These are phyloP conservation scores for Hydriomena furcata DNA, from an alignment of 2,888 invertebrate species.

Conservation along the genomic window DNA sequence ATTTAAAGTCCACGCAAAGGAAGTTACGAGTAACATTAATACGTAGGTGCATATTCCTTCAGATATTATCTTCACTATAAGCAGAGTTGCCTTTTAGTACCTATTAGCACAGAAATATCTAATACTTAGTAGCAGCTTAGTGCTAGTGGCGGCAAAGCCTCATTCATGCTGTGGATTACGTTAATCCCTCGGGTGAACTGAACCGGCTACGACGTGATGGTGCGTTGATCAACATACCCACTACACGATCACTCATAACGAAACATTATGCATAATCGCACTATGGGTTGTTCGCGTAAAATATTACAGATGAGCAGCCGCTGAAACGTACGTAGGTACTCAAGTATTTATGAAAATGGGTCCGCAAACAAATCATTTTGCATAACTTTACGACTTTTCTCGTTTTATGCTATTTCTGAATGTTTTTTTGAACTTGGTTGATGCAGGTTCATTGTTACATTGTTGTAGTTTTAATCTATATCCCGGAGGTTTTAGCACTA, in stretches of 20 bases:
- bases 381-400: neutral
- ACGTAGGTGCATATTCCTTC: no score
- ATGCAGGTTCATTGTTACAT: no score
- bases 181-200: neutral
- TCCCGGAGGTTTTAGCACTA: no score
- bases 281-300: neutral
- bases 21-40: no score
- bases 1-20: no score
- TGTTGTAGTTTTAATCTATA: no score
- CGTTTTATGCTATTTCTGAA: neutral
- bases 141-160: neutral
- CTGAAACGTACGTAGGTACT: neutral
- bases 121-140: no score
- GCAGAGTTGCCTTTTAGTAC: no score
- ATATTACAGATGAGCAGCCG: neutral
- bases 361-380: neutral
- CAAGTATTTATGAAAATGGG: constrained; percentile 2
- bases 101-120: no score
- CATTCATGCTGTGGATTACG: constrained; percentile 3
- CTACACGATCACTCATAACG: neutral
- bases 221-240: neutral
- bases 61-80: no score
- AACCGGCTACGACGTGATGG: neutral
- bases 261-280: neutral
- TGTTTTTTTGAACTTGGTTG: no score